Evolutionary conservation across 1,140 invertebrate species (phyloP).

Genomic region (Nylanderia fulva): DNA sequence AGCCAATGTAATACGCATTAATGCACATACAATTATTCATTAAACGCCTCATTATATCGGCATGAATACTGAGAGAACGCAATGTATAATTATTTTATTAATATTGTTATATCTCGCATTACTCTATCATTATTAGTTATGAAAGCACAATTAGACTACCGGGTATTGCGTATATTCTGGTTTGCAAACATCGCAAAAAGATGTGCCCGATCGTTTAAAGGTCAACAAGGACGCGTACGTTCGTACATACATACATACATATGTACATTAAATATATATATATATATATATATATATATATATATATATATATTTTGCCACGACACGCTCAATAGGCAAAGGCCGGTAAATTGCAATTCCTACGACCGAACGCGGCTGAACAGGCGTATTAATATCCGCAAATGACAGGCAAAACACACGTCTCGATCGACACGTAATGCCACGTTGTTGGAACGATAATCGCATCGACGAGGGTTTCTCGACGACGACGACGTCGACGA

Average conservation of each 20-base stretch:
- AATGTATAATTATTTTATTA: constrained; percentile 21
- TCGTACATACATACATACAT: too few relatives aligned
- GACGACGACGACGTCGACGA: too few relatives aligned
- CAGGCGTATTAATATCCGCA: constrained; percentile 59
- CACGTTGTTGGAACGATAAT: constrained; percentile 50
- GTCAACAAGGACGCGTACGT: not conserved
- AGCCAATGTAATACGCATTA: not conserved
- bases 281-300: too few relatives aligned
- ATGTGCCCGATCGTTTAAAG: constrained; percentile 10
- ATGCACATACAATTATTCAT: constrained; percentile 23
- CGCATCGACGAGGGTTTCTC: constrained; percentile 3
- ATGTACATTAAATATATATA: too few relatives aligned
- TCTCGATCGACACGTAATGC: constrained; percentile 53
- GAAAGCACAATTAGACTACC: constrained; percentile 41
- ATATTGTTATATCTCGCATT: constrained; percentile 3
- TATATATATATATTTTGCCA: not conserved
- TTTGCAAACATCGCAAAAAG: not conserved
- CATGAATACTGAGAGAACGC: not conserved
- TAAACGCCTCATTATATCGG: not conserved
- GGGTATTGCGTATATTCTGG: not conserved
- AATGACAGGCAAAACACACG: constrained; percentile 62
- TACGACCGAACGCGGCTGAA: constrained; percentile 4
- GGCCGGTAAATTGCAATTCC: constrained; percentile 36
- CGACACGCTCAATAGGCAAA: constrained; percentile 16
- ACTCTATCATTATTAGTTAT: constrained; percentile 31